Base-by-base conservation (phyloP, 2,888 invertebrate species). In the Leucoma salicis region DNA sequence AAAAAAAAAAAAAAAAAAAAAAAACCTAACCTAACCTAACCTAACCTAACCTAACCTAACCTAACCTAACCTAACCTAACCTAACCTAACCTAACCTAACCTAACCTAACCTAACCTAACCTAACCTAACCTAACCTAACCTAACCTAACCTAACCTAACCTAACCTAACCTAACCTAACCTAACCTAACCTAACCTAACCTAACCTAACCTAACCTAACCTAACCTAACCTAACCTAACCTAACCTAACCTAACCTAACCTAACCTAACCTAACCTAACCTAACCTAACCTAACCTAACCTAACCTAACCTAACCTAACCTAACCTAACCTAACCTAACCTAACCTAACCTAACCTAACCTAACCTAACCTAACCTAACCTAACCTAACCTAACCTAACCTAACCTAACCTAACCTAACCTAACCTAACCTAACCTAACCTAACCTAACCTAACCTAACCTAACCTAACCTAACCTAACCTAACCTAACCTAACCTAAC, bases 281-380 rank as follows among this genome's bases (percentile, higher is more conserved):
- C 46, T 38, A 46, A 46, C 46, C 41, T 42, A 42, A 46, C 46
- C 46, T 42, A 46, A 46, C 46, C 38, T 38, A 41, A 46, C 46
- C 41, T 38, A 41, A 46, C 39, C 46, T 42, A 42, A 35, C 38
- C 42, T 31, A 42, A 46, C 46, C 46, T 39, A 46, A 46, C 46
- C 41, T 41, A 46, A 37, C 46, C 35, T n/a, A n/a, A n/a, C n/a
- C n/a, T n/a, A n/a, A n/a, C n/a, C n/a, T n/a, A n/a, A n/a, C n/a
- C n/a, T n/a, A n/a, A n/a, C n/a, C n/a, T n/a, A n/a, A n/a, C n/a
- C n/a, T n/a, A n/a, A n/a, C n/a, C n/a, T n/a, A n/a, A n/a, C n/a
- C n/a, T n/a, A n/a, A n/a, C n/a, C n/a, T n/a, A n/a, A n/a, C n/a
- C n/a, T n/a, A n/a, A n/a, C n/a, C n/a, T n/a, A n/a, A n/a, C n/a